A percentile compares a stretch with the other conserved stretches of the same genome.
These are phyloP conservation scores for Taxidea taxus DNA, from an alignment of 2,113 vertebrate species.

Conservation along the genomic window DNA sequence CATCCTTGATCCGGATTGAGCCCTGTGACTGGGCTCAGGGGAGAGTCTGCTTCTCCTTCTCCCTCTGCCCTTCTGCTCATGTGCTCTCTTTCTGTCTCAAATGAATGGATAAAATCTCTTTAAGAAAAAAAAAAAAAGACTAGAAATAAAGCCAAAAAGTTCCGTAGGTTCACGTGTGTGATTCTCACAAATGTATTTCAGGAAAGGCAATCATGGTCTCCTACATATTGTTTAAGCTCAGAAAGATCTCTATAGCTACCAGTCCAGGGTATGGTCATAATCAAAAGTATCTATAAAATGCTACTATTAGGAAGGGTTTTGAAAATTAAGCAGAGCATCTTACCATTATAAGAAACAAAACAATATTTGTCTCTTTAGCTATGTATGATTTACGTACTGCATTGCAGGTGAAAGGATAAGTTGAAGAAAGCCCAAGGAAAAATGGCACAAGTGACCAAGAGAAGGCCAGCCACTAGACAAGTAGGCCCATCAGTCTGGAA, in stretches of 20 bases:
- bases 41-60: not conserved
- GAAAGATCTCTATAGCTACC: not conserved
- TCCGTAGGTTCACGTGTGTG: not conserved
- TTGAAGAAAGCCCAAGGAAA: not conserved
- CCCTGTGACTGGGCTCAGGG: not conserved
- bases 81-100: not conserved
- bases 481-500: not conserved
- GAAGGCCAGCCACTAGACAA: not conserved
- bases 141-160: not conserved
- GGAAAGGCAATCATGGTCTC: not conserved
- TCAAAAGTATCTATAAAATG: not conserved
- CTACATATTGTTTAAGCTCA: not conserved
- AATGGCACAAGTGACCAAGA: not conserved
- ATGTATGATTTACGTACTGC: not conserved
- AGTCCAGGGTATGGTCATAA: not conserved
- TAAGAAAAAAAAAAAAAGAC: not conserved
- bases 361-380: not conserved
- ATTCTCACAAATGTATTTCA: slow-evolving; percentile 25
- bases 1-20: not conserved
- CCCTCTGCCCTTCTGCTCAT: not conserved
- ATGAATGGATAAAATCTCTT: not conserved
- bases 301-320: not conserved
- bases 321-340: not conserved
- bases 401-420: not conserved
- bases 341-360: not conserved